Evolutionary conservation across 2,797 vertebrate species (phyloP), one percentile per base, ranked within the genome.

Genomic region (Siniperca scherzeri): DNA sequence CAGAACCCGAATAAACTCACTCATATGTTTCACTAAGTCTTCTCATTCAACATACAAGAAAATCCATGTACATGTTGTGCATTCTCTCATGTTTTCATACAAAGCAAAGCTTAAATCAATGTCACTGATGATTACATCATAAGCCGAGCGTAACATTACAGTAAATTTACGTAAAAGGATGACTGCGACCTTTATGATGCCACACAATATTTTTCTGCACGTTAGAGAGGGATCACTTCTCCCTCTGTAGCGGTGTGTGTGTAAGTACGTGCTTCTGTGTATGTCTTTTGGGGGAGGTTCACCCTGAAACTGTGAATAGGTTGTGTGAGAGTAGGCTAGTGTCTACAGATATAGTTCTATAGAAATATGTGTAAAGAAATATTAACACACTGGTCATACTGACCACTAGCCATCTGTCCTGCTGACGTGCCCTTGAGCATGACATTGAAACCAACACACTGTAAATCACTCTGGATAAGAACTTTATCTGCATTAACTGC

Each of bases 211-310:
- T 30, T 62, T 44, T 42, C 22, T 57, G 42, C 55, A 27, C 4
- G 52, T 82, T 75, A 73, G 73, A 78, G 19, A 80, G 8, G 72
- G 77, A 84, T 82, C 75, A 40, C 74, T 22, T 61, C 38, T 59
- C 2, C 12, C 48, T 73, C 22, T 14, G 44, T 3, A 42, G 1
- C 52, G 5, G 11, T 1, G 61, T 6, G 33, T 16, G 65, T 60
- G n/a, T 62, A 33, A 57, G 40, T 48, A 22, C 27, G 21, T 64
- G 56, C 11, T 42, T 42, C 9, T 65, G n/a, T 52, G 60, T 19
- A 8, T 13, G n/a, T 69, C 5, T 27, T 40, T n/a, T 17, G 10
- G 17, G 36, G 52, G 3, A 44, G 46, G 50, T 12, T 73, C 16
- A 48, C 33, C 10, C 48, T 72, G 48, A 22, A 67, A 62, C 48